These are phyloP conservation scores for Gobius niger DNA, from an alignment of 2,113 vertebrate genomes.

Conservation along the genomic window DNA sequence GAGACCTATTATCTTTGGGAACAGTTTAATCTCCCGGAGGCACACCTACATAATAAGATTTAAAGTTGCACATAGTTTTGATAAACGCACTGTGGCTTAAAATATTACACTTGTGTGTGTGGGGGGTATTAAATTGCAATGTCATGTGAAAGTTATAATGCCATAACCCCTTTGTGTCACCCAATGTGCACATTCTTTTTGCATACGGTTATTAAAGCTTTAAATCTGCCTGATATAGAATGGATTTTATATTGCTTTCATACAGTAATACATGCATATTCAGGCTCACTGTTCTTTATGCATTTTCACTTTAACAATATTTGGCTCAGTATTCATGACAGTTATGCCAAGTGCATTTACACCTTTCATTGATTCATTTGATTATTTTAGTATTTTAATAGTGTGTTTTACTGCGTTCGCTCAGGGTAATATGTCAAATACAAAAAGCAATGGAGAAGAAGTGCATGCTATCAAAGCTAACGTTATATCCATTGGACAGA, in stretches of 20 bases:
- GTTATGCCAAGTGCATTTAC: background rate
- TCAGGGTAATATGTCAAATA: background rate
- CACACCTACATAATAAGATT: constrained; percentile 1
- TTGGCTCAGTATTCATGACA: background rate
- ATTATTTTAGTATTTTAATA: background rate
- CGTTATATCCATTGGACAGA: constrained; percentile 9
- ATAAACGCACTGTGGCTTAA: background rate
- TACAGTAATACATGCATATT: too few relatives aligned
- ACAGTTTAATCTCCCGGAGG: constrained; percentile 23
- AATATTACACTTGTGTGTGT: background rate
- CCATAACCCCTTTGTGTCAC: background rate
- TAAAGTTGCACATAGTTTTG: background rate
- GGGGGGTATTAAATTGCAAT: background rate
- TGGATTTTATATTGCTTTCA: background rate
- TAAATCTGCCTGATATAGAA: background rate
- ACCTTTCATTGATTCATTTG: too few relatives aligned
- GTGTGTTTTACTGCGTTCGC: background rate
- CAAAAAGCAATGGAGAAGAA: background rate
- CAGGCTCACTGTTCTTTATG: background rate
- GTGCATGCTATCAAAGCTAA: background rate
- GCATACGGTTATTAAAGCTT: background rate
- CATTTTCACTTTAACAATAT: background rate
- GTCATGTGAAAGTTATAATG: background rate
- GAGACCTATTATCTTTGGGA: constrained; percentile 32
- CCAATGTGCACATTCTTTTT: background rate